Base-by-base conservation (phyloP, 2,113 vertebrate species). In the Gopherus flavomarginatus region DNA sequence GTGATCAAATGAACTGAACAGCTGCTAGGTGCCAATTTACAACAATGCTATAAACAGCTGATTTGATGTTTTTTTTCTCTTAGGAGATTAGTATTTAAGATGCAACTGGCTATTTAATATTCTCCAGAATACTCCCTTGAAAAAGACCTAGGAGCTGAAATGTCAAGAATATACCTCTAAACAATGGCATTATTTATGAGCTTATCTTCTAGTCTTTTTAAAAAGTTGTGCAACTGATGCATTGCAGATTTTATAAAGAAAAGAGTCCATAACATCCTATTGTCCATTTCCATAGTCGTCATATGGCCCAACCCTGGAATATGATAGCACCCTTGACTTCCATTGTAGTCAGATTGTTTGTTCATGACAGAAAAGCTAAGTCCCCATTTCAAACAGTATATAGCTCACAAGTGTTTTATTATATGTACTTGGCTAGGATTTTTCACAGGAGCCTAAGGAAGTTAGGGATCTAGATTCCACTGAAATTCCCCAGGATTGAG, bases 21-120 rank as follows among this genome's bases (percentile, higher is more conserved):
- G 94, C 95, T 97, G 95, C 85, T 93, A 38, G n/a, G 52, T 90
- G 90, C 96, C 93, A 89, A 11, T 85, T 75, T 93, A 93, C 83
- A 85, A 78, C 44, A 72, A 35, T 78, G 49, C 83, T 82, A 24
- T 82, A 84, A 96, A 93, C 69, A 8, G 3, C 11, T 69, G 79
- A 89, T 88, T 77, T 95, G 83, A 93, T 96, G 57, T 47, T 29
- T 81, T 62, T 94, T 89, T 16, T 91, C 85, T 96, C 94, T 7
- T 78, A 81, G 57, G 92, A 92, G 38, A 42, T 91, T 88, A 85
- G 4, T 90, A 52, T 94, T 89, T 88, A 94, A 93, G 88, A 96
- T 19, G 16, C 92, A 88, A 59, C 80, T 86, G 77, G 69, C 81
- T 97, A 92, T 96, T 87, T 87, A 62, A 94, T 42, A 78, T 91